A percentile compares a stretch with the other conserved stretches of the same genome.
phyloP scores from a whole-genome alignment of 2,113 vertebrate species.

The Gavia stellata region DNA sequence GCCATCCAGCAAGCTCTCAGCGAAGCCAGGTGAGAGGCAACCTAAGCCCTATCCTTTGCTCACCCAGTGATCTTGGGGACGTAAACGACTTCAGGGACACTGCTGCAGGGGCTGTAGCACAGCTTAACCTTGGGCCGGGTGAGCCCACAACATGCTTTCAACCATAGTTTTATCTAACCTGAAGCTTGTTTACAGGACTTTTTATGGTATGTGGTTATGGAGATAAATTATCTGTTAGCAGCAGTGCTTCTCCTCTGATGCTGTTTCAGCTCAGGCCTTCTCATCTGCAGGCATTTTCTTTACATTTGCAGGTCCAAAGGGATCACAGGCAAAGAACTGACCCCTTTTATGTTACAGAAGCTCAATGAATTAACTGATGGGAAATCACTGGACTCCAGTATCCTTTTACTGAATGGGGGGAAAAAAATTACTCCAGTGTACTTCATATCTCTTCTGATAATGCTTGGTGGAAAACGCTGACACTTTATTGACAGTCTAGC shows the following conservation, averaged over 20 bases:
- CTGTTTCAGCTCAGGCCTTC: not conserved
- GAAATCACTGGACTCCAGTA: conserved; percentile 85
- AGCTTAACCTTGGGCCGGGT: not conserved
- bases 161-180: not conserved
- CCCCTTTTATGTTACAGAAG: conserved; percentile 82
- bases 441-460: not conserved
- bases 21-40: conserved; percentile 74
- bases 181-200: not conserved
- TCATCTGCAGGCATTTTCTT: not conserved
- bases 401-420: conserved; percentile 60
- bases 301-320: conserved; percentile 65
- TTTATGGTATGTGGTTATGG: not conserved
- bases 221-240: conserved; percentile 8
- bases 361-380: conserved; percentile 80
- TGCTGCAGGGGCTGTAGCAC: not conserved
- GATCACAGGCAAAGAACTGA: conserved; percentile 82
- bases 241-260: not conserved
- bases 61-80: not conserved
- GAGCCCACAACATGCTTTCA: not conserved
- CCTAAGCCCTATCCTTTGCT: not conserved
- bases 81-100: not conserved
- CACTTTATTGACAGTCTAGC: not conserved
- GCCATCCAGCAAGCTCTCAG: conserved; percentile 77
- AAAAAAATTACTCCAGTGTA: not conserved
- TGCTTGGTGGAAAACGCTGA: not conserved